Percentiles rank a stretch among this genome's conserved stretches.
Conservation (phyloP, 1,140 invertebrate genomes). For the Heliconius nattereri region DNA sequence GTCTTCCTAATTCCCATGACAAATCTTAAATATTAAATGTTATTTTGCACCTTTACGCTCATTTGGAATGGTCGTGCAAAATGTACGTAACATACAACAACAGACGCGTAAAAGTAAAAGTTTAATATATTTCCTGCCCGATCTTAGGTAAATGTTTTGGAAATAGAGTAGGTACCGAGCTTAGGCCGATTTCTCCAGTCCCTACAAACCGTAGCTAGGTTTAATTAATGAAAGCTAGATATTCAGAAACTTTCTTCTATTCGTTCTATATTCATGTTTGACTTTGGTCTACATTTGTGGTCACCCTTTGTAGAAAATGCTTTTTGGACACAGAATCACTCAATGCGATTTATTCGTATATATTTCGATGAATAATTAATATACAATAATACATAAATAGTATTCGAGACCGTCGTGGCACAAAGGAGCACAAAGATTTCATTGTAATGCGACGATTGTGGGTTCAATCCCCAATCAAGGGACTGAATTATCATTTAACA, state of each 20-base stretch:
- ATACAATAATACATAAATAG: neutral
- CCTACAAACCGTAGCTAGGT: neutral
- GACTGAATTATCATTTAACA: no score
- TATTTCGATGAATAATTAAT: no score
- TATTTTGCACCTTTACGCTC: neutral
- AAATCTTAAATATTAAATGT: neutral
- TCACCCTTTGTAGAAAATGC: no score
- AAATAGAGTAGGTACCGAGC: neutral
- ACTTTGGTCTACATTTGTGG: neutral
- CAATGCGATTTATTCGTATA: no score
- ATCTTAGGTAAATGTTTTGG: neutral
- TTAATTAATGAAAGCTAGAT: conserved; percentile 2
- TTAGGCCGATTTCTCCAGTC: neutral
- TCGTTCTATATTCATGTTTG: neutral
- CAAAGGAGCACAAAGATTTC: no score
- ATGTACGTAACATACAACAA: no score
- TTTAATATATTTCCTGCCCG: neutral
- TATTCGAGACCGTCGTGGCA: no score
- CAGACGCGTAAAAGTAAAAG: conserved; percentile 5
- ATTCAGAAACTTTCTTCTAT: neutral
- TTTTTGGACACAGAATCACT: no score
- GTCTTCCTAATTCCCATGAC: neutral
- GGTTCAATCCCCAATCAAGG: no score
- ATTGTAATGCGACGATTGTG: no score
- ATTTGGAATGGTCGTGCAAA: neutral